Conservation (phyloP, 2,888 invertebrate species). For the Xestobium rufovillosum region DNA sequence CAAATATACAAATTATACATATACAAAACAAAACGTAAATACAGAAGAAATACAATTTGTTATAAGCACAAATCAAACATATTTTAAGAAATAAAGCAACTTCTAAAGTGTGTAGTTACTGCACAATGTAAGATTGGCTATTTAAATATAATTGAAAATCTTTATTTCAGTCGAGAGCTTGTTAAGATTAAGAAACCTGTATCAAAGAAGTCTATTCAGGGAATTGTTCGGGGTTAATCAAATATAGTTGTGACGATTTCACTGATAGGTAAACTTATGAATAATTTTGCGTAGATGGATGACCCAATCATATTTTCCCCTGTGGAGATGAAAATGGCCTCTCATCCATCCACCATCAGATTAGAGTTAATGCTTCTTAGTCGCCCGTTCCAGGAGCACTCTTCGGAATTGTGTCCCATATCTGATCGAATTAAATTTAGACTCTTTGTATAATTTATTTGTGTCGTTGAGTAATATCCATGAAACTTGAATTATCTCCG, state of each 20-base stretch:
- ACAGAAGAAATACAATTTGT: no score
- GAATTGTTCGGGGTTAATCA: constrained; percentile 2
- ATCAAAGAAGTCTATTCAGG: constrained; percentile 2
- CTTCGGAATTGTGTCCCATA: constrained; percentile 24
- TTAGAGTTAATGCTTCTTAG: constrained; percentile 35
- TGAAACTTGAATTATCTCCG: no score
- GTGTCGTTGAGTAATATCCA: neutral
- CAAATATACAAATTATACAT: no score
- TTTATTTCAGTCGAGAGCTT: neutral
- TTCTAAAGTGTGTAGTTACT: no score
- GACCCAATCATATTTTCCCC: constrained; percentile 35
- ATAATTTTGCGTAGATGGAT: constrained; percentile 41
- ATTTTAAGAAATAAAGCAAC: no score
- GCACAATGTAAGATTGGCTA: no score
- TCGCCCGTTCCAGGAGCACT: constrained; percentile 29
- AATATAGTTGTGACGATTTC: constrained; percentile 11
- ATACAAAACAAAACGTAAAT: no score
- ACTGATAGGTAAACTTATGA: constrained; percentile 30
- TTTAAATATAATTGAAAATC: no score
- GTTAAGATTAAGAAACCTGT: neutral
- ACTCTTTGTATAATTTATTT: constrained; percentile 2
- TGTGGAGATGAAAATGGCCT: constrained; percentile 30
- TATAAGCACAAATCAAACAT: no score
- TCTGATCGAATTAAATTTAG: constrained; percentile 28
- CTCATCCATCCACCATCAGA: constrained; percentile 35